Evolutionary conservation across 2,113 vertebrate genomes (phyloP).

Genomic region (Burhinus bistriatus): DNA sequence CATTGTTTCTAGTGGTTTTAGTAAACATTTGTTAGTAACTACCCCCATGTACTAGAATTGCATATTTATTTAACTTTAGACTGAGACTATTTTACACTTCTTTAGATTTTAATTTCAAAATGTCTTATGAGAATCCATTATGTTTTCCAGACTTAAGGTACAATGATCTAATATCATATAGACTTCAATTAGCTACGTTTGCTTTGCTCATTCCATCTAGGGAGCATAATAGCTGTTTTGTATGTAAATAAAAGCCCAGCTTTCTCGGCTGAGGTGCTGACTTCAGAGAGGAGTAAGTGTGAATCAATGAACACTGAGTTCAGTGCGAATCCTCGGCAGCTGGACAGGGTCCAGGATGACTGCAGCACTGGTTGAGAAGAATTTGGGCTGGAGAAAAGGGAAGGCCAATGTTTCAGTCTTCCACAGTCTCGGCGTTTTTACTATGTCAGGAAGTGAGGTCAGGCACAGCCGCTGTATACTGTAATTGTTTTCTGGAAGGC

Average conservation of each 20-base stretch:
- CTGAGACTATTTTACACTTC: accelerated
- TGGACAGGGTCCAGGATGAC: not conserved
- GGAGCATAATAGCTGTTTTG: not conserved
- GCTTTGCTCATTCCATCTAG: accelerated
- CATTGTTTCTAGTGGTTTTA: not conserved
- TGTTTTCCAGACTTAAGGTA: accelerated
- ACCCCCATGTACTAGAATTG: accelerated
- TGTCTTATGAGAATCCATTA: accelerated
- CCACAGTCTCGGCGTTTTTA: not conserved
- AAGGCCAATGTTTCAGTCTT: not conserved
- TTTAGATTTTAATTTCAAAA: not conserved
- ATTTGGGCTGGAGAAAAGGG: not conserved
- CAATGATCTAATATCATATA: accelerated
- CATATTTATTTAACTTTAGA: not conserved
- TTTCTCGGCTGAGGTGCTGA: not conserved
- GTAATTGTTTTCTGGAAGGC: conserved; percentile 46
- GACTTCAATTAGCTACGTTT: accelerated
- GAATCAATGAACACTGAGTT: not conserved
- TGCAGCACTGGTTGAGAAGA: not conserved
- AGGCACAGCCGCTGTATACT: not conserved
- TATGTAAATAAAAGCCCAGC: not conserved
- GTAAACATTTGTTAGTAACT: not conserved
- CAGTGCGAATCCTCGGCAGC: not conserved
- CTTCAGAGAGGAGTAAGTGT: not conserved
- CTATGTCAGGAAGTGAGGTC: conserved; percentile 54